Evolutionary conservation across 2,888 invertebrate genomes (phyloP).

Genomic region (Eupithecia subfuscata): DNA sequence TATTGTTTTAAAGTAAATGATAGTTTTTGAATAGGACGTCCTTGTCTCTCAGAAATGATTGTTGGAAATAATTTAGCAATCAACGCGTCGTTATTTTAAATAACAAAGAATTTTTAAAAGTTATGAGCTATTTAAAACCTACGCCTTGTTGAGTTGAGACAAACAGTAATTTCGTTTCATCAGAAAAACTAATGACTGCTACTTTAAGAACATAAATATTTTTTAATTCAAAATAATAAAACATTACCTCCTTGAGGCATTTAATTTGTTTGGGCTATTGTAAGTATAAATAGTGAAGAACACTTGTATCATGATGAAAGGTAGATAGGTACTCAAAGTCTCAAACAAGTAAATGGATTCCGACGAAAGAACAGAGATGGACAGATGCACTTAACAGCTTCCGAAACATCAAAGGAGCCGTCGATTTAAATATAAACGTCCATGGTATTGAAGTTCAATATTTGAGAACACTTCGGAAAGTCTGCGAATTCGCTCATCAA

Average conservation of each 20-base stretch:
- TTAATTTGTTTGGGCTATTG: background rate
- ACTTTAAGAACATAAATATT: background rate
- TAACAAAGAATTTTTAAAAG: constrained; percentile 10
- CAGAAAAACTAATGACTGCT: background rate
- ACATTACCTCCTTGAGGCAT: background rate
- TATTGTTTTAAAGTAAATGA: constrained; percentile 29
- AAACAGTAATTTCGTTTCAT: constrained; percentile 14
- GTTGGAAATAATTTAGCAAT: constrained; percentile 15
- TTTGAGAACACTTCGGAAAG: background rate
- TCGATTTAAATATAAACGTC: constrained; percentile 19
- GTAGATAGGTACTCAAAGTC: background rate
- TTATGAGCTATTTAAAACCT: constrained; percentile 13
- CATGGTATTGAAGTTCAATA: constrained; percentile 6
- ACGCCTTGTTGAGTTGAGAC: constrained; percentile 10
- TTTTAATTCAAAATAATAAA: background rate
- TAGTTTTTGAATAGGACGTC: constrained; percentile 24
- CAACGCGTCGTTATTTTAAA: constrained; percentile 18
- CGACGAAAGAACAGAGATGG: constrained; percentile 46
- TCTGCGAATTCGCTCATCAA: constrained; percentile 1
- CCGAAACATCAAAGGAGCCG: constrained; percentile 49
- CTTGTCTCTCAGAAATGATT: constrained; percentile 25
- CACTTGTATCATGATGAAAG: constrained; percentile 30
- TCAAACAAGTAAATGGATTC: constrained; percentile 42
- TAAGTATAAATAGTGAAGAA: constrained; percentile 19
- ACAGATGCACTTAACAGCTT: constrained; percentile 46